These are phyloP conservation scores for Hephaestus fuliginosus DNA, from an alignment of 2,797 vertebrate species.

Conservation along the genomic window DNA sequence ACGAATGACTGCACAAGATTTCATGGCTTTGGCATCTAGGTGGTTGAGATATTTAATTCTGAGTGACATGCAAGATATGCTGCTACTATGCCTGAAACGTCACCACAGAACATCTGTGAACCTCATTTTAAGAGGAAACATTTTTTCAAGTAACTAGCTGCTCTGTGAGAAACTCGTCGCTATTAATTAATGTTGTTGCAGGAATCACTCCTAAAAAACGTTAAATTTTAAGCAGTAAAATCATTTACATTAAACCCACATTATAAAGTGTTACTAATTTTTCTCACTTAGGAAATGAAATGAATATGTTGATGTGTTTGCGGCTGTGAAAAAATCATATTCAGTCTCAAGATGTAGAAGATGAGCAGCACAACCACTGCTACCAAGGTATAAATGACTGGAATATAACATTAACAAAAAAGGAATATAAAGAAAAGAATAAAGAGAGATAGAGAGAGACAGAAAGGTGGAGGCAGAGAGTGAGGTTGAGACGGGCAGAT, in stretches of 20 bases:
- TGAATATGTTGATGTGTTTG: neutral
- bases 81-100: neutral
- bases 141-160: no score
- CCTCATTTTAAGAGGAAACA: no score
- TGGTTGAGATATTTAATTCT: neutral
- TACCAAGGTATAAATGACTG: neutral
- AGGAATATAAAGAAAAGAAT: neutral
- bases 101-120: no score
- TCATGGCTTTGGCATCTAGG: neutral
- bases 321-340: neutral
- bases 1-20: neutral
- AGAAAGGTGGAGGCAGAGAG: neutral
- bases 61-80: no score
- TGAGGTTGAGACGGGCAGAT: slow-evolving; percentile 8
- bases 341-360: neutral
- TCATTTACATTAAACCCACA: neutral
- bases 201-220: neutral
- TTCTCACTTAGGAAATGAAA: neutral
- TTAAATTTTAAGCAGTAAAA: neutral
- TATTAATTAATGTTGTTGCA: neutral
- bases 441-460: neutral
- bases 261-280: neutral
- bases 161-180: no score
- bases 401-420: neutral
- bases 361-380: neutral